A percentile compares a stretch with the other conserved stretches of the same genome.
Evolutionary conservation across 2,888 invertebrate genomes (phyloP).

Genomic region (Sturmia bella): DNA sequence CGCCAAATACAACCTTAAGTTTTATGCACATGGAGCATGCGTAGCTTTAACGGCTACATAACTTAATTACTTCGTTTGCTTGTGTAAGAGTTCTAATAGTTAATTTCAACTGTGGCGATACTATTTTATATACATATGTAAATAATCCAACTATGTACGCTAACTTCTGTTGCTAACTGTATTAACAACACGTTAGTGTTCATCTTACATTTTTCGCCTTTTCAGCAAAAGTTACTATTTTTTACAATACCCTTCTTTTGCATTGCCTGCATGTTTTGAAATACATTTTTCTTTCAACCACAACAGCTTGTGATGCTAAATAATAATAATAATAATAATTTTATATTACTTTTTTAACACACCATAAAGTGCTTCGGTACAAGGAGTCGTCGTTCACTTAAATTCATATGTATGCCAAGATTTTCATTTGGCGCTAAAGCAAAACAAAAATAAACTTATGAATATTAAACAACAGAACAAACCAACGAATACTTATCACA

Average conservation of each 20-base stretch:
- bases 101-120: no score
- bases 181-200: not conserved
- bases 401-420: not conserved
- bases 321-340: not conserved
- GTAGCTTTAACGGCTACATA: no score
- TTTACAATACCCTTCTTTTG: slow-evolving; percentile 2
- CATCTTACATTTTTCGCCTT: not conserved
- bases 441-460: not conserved
- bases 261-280: not conserved
- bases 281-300: not conserved
- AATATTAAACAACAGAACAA: not conserved
- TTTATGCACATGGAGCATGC: no score
- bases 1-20: no score
- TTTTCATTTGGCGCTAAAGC: not conserved
- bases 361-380: not conserved
- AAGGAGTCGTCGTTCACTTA: no score
- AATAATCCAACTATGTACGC: no score
- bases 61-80: no score
- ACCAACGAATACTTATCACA: not conserved
- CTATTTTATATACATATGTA: no score
- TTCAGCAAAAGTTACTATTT: slow-evolving; percentile 1
- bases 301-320: slow-evolving; percentile 1
- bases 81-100: no score
- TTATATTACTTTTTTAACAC: slow-evolving; percentile 5
- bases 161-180: no score